Base-by-base conservation (phyloP, 1,140 invertebrate species). In the Caenorhabditis brenneri region DNA sequence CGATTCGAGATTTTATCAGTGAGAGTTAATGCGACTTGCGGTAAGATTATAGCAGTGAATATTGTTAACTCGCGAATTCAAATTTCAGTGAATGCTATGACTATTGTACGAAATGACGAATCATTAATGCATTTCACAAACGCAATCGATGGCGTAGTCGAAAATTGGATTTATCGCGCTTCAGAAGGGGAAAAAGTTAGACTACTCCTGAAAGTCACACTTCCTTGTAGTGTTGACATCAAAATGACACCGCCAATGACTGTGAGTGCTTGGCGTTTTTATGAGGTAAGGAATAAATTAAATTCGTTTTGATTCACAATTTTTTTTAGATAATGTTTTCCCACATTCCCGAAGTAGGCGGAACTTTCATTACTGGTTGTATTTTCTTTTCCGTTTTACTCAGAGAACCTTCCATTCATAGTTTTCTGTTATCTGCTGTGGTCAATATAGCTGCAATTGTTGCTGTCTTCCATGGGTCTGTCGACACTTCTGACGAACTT, bases 141-240 rank as follows among this genome's bases (percentile, higher is more conserved):
- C 36, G 27, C 65, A 12, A 42, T 36, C 2, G 36, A 74, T 19
- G 65, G 65, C 9, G n/a, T 46, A 1, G 36, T 74, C 12, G 36
- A 74, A 42, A 74, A 33, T 9, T 74, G 65, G 65, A 74, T 74
- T 27, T 74, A 74, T 74, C 65, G 65, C 4, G 65, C 65, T 2
- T 16, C 29, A 6, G n/a, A 74, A 22, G 24, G 24, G 22, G 65
- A 74, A 24, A 42, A 74, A 27, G 36, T 74, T 74, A 33, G 36
- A 9, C 27, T 74, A 2, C 36, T 74, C 46, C 36, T 74, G 1
- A n/a, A 74, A 42, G 65, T 74, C 10, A 74, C n/a, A 16, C 5
- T n/a, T 0, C 65, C 65, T 2, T 74, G 65, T 12, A 39, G 22
- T 39, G 15, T 74, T 24, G 36, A 74, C 24, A 24, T 74, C n/a